These are phyloP conservation scores for Protosalanx chinensis DNA, from an alignment of 2,797 vertebrate genomes.

Conservation along the genomic window DNA sequence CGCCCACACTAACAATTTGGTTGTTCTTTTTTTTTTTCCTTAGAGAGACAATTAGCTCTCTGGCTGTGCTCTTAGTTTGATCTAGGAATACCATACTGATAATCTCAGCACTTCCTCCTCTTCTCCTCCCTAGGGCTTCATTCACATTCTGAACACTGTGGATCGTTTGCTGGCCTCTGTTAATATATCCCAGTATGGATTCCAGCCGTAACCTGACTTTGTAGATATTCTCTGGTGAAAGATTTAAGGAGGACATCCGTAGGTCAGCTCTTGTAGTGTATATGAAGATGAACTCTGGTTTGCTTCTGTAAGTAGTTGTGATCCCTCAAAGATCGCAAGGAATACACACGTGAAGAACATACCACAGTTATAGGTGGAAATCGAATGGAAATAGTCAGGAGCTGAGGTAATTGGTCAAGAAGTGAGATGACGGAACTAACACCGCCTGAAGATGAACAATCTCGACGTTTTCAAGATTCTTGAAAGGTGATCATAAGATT, in stretches of 20 bases:
- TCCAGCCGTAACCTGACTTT: constrained; percentile 52
- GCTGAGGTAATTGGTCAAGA: no score
- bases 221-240: constrained; percentile 37
- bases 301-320: constrained; percentile 34
- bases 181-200: constrained; percentile 57
- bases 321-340: constrained; percentile 16
- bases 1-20: constrained; percentile 9
- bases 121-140: constrained; percentile 43
- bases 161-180: constrained; percentile 52
- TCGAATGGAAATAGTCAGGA: neutral
- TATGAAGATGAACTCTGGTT: constrained; percentile 34
- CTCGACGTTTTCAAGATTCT: neutral
- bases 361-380: neutral
- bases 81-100: constrained; percentile 55
- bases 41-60: constrained; percentile 66
- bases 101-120: constrained; percentile 49
- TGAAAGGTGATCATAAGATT: neutral
- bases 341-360: neutral
- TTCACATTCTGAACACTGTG: constrained; percentile 57
- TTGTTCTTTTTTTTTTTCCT: constrained; percentile 41
- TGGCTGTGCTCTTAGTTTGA: constrained; percentile 52
- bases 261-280: constrained; percentile 45
- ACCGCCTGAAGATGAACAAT: neutral
- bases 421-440: neutral
- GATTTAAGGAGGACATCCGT: constrained; percentile 46